phyloP scores from a whole-genome alignment of 2,113 vertebrate genomes.

The Lipophrys pholis region DNA sequence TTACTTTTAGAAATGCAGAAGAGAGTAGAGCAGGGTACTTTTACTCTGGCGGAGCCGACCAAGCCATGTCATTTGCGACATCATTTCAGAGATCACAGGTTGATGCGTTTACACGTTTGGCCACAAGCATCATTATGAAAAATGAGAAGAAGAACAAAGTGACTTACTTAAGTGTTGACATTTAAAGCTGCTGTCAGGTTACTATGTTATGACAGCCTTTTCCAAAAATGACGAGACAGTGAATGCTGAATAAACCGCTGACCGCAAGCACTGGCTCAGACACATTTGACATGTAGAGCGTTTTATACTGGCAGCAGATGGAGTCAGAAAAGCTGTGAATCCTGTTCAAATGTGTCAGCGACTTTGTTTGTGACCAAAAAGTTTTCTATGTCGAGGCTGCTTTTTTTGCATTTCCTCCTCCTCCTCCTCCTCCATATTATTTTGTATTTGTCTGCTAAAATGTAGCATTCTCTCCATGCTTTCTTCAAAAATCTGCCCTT shows the following conservation, averaged over 20 bases:
- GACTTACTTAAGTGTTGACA: constrained; percentile 1
- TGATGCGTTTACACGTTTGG: constrained; percentile 7
- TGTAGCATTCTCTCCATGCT: constrained; percentile 8
- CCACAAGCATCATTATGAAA: neutral
- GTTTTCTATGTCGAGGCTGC: neutral
- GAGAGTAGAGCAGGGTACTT: neutral
- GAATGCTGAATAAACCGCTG: constrained; percentile 26
- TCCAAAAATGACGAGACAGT: constrained; percentile 27
- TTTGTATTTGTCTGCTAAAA: neutral
- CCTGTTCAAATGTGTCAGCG: neutral
- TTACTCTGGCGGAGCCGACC: neutral
- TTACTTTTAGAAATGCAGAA: neutral
- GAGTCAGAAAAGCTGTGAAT: neutral
- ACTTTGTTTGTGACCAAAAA: constrained; percentile 19
- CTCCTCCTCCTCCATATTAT: constrained; percentile 77
- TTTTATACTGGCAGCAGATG: neutral
- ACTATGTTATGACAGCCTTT: constrained; percentile 46
- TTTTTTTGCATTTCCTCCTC: constrained; percentile 49
- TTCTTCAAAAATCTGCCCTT: constrained; percentile 25
- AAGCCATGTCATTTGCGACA: neutral
- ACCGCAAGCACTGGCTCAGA: constrained; percentile 12
- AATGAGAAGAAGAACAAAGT: neutral
- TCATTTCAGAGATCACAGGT: constrained; percentile 13
- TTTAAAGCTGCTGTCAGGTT: constrained; percentile 29
- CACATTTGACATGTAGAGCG: constrained; percentile 51